Percentiles rank a stretch among this genome's conserved stretches.
Evolutionary conservation across 2,888 invertebrate genomes (phyloP).

Genomic region (Lepidocyrtinus sp.): DNA sequence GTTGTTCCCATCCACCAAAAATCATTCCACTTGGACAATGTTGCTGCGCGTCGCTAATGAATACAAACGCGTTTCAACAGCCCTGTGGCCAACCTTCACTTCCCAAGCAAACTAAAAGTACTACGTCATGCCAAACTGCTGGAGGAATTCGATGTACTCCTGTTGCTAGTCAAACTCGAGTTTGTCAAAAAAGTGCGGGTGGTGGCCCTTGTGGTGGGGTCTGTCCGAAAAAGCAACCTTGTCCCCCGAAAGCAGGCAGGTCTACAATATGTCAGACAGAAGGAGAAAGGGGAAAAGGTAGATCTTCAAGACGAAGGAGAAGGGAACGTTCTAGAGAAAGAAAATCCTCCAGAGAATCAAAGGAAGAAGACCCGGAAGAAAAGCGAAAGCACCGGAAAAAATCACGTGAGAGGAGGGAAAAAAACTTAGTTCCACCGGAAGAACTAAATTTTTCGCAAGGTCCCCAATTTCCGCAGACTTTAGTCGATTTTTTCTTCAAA

Average conservation of each 20-base stretch:
- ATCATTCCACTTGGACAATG: background rate
- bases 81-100: background rate
- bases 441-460: conserved; percentile 27
- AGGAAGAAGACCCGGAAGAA: background rate
- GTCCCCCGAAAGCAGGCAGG: no score
- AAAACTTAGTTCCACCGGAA: conserved; percentile 8
- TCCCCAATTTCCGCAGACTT: conserved; percentile 1
- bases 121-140: conserved; percentile 5
- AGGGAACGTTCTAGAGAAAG: conserved; percentile 23
- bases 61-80: background rate
- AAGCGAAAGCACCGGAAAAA: background rate
- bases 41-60: background rate
- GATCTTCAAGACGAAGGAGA: background rate
- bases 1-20: background rate
- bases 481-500: conserved; percentile 36
- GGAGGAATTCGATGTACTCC: background rate
- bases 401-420: background rate
- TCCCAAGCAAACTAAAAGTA: background rate
- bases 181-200: background rate
- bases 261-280: conserved; percentile 35
- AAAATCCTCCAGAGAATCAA: background rate
- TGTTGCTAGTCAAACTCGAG: background rate
- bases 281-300: background rate
- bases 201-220: no score
- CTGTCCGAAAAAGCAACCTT: background rate